Conservation (phyloP, 2,888 invertebrate genomes). For the Capitulum mitella region DNA sequence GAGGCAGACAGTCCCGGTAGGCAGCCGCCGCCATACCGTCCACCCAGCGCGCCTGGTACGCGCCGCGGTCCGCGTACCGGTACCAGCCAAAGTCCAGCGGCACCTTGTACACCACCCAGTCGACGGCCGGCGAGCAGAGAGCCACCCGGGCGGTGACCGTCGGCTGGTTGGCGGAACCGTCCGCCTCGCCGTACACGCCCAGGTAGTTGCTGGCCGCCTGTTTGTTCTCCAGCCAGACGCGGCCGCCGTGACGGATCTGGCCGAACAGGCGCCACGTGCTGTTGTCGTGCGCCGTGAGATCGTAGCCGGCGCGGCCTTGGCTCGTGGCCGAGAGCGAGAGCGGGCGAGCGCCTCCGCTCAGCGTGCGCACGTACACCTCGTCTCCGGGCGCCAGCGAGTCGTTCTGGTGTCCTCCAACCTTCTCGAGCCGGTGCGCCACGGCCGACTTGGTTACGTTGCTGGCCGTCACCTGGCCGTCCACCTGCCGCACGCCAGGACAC, state of each 20-base stretch:
- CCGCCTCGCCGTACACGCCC: background rate
- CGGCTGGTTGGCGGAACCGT: background rate
- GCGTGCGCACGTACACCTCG: slow-evolving; percentile 22
- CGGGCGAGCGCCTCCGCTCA: background rate
- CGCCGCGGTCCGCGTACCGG: background rate
- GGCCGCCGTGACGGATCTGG: slow-evolving; percentile 5
- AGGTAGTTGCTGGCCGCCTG: background rate
- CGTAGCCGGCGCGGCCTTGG: background rate
- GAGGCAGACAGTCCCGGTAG: background rate
- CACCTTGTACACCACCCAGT: slow-evolving; percentile 19
- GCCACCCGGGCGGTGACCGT: background rate
- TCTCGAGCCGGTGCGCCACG: slow-evolving; percentile 10
- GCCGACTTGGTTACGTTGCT: background rate
- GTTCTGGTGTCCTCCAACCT: slow-evolving; percentile 13
- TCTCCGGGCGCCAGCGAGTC: background rate
- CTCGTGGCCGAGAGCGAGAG: background rate
- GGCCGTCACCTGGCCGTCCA: background rate
- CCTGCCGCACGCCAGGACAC: no score
- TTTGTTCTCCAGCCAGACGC: slow-evolving; percentile 24
- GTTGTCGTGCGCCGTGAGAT: slow-evolving; percentile 8
- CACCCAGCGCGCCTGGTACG: slow-evolving; percentile 21
- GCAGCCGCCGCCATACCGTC: slow-evolving; percentile 12
- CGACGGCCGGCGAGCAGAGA: slow-evolving; percentile 11
- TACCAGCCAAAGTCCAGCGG: slow-evolving; percentile 23
- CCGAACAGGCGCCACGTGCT: slow-evolving; percentile 13